Evolutionary conservation across 92 coral and sea anemone genomes (phyloP).

Genomic region (Scolanthus callimorphus): DNA sequence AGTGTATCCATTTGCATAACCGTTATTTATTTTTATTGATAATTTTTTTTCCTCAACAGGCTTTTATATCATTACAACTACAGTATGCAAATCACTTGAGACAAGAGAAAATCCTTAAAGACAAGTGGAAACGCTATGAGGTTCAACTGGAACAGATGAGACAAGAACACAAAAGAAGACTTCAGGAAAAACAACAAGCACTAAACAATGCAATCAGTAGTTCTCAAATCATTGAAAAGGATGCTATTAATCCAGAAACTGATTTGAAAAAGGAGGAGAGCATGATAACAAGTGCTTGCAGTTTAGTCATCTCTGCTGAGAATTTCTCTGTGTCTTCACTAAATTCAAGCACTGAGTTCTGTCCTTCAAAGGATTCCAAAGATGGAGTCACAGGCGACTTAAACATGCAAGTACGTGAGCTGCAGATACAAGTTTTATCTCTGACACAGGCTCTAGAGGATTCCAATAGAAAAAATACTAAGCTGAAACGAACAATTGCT

Average conservation of each 20-base stretch:
- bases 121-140: constrained; percentile 64
- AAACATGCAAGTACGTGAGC: constrained; percentile 58
- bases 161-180: constrained; percentile 27
- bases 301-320: constrained; percentile 81
- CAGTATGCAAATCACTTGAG: constrained; percentile 73
- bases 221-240: constrained; percentile 5
- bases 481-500: constrained; percentile 59
- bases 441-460: constrained; percentile 89
- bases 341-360: constrained; percentile 64
- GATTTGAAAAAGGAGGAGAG: constrained; percentile 24
- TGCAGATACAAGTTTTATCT: constrained; percentile 88
- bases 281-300: constrained; percentile 37
- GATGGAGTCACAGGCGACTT: constrained; percentile 21
- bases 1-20: background rate
- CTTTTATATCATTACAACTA: constrained; percentile 80
- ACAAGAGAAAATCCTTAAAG: constrained; percentile 73
- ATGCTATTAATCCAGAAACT: constrained; percentile 17
- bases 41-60: constrained; percentile 40
- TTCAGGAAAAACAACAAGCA: constrained; percentile 33
- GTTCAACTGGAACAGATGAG: constrained; percentile 37
- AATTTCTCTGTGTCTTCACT: constrained; percentile 83
- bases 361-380: constrained; percentile 52
- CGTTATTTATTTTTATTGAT: background rate
- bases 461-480: constrained; percentile 82
- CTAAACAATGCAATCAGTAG: constrained; percentile 10